Conservation (phyloP, 2,113 vertebrate genomes). For the Hymenochirus boettgeri region DNA sequence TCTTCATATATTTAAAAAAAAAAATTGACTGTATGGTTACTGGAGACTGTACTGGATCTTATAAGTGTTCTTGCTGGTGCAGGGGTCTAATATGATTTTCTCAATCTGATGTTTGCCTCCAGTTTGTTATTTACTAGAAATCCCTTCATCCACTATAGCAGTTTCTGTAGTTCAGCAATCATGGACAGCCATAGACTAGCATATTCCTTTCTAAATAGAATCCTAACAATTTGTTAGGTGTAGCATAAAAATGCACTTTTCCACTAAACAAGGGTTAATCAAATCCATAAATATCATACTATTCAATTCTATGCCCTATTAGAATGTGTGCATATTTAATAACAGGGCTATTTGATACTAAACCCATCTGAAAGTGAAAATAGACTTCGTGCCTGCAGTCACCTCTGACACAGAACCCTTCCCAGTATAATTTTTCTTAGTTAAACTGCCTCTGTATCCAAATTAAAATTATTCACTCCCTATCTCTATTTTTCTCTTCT, state of each 20-base stretch:
- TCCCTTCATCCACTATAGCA: too few relatives aligned
- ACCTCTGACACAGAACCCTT: background rate
- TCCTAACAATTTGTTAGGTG: too few relatives aligned
- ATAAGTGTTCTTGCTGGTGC: too few relatives aligned
- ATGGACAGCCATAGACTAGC: too few relatives aligned
- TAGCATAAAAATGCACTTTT: background rate
- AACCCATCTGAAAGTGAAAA: background rate
- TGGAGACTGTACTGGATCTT: too few relatives aligned
- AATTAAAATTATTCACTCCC: constrained; percentile 57
- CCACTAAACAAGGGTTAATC: background rate
- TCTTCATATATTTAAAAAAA: too few relatives aligned
- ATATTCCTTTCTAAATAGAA: too few relatives aligned
- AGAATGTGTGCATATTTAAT: background rate
- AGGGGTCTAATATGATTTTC: too few relatives aligned
- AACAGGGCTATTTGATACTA: background rate
- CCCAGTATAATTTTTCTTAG: constrained; percentile 15
- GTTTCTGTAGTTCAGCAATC: too few relatives aligned
- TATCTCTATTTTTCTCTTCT: constrained; percentile 53
- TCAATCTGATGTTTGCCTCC: too few relatives aligned
- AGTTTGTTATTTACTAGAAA: too few relatives aligned
- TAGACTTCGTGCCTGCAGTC: background rate
- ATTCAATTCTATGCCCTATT: background rate
- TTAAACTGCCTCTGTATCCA: constrained; percentile 13
- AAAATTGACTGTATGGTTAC: too few relatives aligned
- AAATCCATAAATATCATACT: background rate